A percentile compares a stretch with the other conserved stretches of the same genome.
These are phyloP conservation scores for Zaprionus obscuricornis DNA, from an alignment of 2,888 invertebrate species.

Conservation along the genomic window DNA sequence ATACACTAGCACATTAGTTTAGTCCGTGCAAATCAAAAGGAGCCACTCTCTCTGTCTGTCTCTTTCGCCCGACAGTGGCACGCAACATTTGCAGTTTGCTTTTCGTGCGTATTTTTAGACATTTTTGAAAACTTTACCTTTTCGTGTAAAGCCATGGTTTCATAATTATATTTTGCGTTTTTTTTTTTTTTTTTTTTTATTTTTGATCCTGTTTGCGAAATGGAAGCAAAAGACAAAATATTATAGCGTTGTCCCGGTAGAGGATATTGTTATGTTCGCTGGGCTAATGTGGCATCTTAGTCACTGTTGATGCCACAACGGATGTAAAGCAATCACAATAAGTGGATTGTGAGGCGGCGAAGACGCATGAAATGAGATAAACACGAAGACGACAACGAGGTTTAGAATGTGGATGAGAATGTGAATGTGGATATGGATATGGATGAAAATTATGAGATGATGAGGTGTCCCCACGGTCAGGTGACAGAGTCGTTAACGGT, in stretches of 20 bases:
- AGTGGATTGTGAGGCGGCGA: constrained; percentile 50
- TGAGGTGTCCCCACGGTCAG: constrained; percentile 22
- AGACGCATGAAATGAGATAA: too few species aligned
- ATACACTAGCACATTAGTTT: constrained; percentile 24
- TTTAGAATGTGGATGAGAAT: too few species aligned
- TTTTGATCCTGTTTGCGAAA: background rate
- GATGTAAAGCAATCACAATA: constrained; percentile 62
- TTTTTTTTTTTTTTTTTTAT: constrained; percentile 1
- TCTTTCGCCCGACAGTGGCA: constrained; percentile 35
- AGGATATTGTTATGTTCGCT: constrained; percentile 38
- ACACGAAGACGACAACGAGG: background rate
- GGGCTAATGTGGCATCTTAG: constrained; percentile 32
- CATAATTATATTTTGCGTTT: constrained; percentile 33
- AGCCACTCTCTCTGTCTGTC: background rate
- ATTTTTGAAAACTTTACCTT: constrained; percentile 40
- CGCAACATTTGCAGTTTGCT: constrained; percentile 42
- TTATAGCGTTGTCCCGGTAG: constrained; percentile 2
- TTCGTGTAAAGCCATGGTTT: constrained; percentile 18
- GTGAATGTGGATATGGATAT: too few species aligned
- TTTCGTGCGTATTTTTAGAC: constrained; percentile 46
- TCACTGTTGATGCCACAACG: constrained; percentile 8
- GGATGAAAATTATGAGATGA: constrained; percentile 53
- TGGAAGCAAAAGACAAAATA: background rate
- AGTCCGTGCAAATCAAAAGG: constrained; percentile 22
- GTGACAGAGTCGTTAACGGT: constrained; percentile 34